Conservation (phyloP, 64 coral and sea anemone genomes). For the Catalaphyllia jardinei region DNA sequence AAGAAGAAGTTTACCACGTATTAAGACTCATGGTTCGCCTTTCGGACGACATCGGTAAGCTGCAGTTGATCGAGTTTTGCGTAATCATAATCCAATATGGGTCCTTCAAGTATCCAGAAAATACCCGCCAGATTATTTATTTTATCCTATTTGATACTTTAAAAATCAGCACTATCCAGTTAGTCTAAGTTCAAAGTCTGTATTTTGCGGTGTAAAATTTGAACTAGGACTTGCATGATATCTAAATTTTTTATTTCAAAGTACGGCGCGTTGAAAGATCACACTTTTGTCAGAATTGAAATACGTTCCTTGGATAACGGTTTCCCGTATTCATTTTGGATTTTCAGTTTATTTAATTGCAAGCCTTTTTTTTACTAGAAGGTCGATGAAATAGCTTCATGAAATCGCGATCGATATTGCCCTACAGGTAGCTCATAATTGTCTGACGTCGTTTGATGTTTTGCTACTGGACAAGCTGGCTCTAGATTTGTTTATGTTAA, state of each 20-base stretch:
- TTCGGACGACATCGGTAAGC: constrained; percentile 96
- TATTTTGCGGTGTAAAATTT: constrained; percentile 3
- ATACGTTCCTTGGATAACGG: neutral
- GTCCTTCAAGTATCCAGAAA: neutral
- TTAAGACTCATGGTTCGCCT: constrained; percentile 84
- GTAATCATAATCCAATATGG: neutral
- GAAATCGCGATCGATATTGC: neutral
- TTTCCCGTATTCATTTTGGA: neutral
- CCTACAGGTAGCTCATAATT: neutral
- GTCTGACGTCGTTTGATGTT: neutral
- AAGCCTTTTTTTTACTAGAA: too few species aligned
- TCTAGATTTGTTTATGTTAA: neutral
- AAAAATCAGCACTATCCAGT: neutral
- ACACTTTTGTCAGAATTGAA: too few species aligned
- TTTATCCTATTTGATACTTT: neutral
- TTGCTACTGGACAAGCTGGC: neutral
- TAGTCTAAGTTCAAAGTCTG: neutral
- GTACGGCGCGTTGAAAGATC: too few species aligned
- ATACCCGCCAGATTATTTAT: neutral
- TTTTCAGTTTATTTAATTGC: neutral
- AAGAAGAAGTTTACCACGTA: constrained; percentile 94
- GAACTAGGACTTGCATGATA: too few species aligned
- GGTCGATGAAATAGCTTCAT: too few species aligned
- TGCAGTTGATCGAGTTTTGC: neutral
- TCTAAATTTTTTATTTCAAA: neutral